phyloP scores from a whole-genome alignment of 2,888 invertebrate species.

The Alentia gelatinosa region DNA sequence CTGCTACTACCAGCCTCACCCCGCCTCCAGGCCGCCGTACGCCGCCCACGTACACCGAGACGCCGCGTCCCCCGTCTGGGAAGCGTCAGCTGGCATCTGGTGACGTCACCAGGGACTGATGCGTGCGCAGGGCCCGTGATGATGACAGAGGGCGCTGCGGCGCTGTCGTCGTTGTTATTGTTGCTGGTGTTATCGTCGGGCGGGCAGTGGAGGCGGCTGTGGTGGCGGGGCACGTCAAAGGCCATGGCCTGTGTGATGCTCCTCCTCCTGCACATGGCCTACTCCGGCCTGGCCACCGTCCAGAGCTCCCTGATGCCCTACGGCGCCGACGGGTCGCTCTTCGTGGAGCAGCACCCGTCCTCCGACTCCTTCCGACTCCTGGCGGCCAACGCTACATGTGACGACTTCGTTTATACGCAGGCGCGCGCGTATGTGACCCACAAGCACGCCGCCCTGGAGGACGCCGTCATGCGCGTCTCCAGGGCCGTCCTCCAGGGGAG shows the following conservation, averaged over 20 bases:
- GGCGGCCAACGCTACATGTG: not conserved
- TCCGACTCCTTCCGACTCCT: not conserved
- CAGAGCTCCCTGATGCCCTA: constrained; percentile 34
- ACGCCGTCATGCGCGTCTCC: not conserved
- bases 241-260: constrained; percentile 28
- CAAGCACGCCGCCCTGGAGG: not conserved
- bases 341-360: constrained; percentile 12
- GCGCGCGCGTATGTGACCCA: not conserved
- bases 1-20: too few species aligned
- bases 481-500: not conserved
- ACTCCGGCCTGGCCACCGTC: constrained; percentile 17
- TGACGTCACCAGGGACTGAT: not conserved
- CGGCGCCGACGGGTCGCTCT: not conserved
- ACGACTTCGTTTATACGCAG: not conserved
- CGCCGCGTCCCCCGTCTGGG: not conserved
- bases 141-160: not conserved
- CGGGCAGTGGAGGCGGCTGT: not conserved
- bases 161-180: not conserved
- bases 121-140: not conserved
- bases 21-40: not conserved
- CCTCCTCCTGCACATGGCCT: constrained; percentile 9
- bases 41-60: not conserved
- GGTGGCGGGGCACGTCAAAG: not conserved
- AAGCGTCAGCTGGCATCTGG: constrained; percentile 3
- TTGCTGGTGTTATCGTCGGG: not conserved